Percentiles rank a stretch among this genome's conserved stretches.
Evolutionary conservation across 1,140 invertebrate species (phyloP).

Genomic region (Drosophila chauvacae): DNA sequence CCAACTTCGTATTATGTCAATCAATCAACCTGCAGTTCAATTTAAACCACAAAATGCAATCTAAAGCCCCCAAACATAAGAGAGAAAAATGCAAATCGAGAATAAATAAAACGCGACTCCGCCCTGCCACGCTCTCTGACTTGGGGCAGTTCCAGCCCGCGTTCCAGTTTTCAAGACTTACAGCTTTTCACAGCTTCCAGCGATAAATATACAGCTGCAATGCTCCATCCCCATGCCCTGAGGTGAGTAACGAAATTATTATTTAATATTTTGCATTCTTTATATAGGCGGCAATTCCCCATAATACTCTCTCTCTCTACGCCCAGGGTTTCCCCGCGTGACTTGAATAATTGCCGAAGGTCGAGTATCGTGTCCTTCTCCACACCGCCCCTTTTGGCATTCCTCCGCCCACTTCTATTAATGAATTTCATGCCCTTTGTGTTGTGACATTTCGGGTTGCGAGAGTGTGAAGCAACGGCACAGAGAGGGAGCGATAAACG

Average conservation of each 20-base stretch:
- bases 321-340: conserved; percentile 17
- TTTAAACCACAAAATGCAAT: conserved; percentile 58
- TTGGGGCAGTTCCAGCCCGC: conserved; percentile 14
- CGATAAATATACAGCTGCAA: conserved; percentile 43
- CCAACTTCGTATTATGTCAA: conserved; percentile 77
- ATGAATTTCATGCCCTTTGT: conserved; percentile 49
- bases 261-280: conserved; percentile 16
- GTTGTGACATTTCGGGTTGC: conserved; percentile 43
- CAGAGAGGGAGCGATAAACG: not conserved
- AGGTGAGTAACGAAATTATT: conserved; percentile 63
- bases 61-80: conserved; percentile 30
- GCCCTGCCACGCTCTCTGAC: conserved; percentile 19
- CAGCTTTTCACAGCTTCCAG: conserved; percentile 30
- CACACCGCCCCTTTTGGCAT: not conserved
- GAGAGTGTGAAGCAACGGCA: conserved; percentile 18
- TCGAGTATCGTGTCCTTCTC: conserved; percentile 38
- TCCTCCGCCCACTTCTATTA: conserved; percentile 20
- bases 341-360: conserved; percentile 52
- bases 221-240: conserved; percentile 36
- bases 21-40: conserved; percentile 71
- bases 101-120: conserved; percentile 51
- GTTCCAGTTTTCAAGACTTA: conserved; percentile 6
- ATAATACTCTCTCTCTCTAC: conserved; percentile 30
- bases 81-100: conserved; percentile 25
- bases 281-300: conserved; percentile 25